Conservation (phyloP, 2,797 vertebrate genomes). For the Galaxias olidus region DNA sequence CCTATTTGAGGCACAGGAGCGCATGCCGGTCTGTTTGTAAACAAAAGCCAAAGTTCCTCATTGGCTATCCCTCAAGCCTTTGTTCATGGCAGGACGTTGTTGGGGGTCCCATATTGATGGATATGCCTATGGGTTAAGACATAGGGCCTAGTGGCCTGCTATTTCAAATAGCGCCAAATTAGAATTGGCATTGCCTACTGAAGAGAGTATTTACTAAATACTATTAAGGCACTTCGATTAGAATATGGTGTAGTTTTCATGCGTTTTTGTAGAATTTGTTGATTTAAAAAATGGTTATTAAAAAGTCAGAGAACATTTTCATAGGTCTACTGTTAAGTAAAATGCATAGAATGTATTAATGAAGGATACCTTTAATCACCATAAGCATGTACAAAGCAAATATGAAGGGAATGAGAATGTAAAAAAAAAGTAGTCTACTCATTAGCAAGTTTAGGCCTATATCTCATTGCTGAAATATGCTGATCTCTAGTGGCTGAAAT, state of each 20-base stretch:
- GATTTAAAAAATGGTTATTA: too few relatives aligned
- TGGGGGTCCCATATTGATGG: neutral
- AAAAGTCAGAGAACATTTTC: too few relatives aligned
- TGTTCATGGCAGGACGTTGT: neutral
- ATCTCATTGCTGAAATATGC: neutral
- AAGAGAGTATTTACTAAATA: too few relatives aligned
- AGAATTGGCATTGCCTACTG: neutral
- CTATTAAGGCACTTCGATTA: too few relatives aligned
- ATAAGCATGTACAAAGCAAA: too few relatives aligned
- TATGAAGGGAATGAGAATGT: too few relatives aligned
- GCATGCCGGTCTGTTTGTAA: slow-evolving; percentile 41
- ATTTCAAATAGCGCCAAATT: slow-evolving; percentile 13
- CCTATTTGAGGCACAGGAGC: slow-evolving; percentile 50
- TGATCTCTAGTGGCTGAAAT: neutral
- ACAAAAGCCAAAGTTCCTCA: slow-evolving; percentile 47
- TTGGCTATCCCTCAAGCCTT: slow-evolving; percentile 47
- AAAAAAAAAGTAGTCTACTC: too few relatives aligned
- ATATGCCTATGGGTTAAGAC: slow-evolving; percentile 11
- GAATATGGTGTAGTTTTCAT: too few relatives aligned
- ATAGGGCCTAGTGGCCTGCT: neutral
- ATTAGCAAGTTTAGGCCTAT: neutral
- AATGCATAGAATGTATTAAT: too few relatives aligned
- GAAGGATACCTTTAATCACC: too few relatives aligned
- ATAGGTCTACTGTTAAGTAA: too few relatives aligned
- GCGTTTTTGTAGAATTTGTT: too few relatives aligned